Conservation (phyloP, 2,797 vertebrate genomes). For the Philypnodon macrostomus region DNA sequence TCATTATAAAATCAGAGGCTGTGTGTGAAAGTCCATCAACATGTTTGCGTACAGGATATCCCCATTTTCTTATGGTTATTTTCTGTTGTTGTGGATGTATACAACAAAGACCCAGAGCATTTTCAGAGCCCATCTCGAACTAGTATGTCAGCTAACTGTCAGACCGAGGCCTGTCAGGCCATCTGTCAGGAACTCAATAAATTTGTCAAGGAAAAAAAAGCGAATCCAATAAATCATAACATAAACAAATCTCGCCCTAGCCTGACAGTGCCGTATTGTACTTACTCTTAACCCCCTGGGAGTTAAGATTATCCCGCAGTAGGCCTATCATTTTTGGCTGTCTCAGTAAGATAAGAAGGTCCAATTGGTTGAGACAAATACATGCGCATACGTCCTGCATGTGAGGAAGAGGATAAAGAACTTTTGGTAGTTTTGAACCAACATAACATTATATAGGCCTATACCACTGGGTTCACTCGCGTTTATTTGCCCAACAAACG, state of each 20-base stretch:
- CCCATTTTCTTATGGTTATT: background rate
- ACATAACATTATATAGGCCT: too few species aligned
- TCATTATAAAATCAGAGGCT: too few species aligned
- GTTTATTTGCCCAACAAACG: too few species aligned
- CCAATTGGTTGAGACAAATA: slow-evolving; percentile 19
- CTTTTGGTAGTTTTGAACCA: background rate
- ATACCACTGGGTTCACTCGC: too few species aligned
- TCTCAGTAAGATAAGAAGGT: slow-evolving; percentile 36
- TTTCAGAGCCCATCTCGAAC: slow-evolving; percentile 30
- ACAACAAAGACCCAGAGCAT: slow-evolving; percentile 37
- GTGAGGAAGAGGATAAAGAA: slow-evolving; percentile 1
- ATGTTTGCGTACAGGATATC: too few species aligned
- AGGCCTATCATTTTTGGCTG: slow-evolving; percentile 45
- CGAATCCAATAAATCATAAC: slow-evolving; percentile 70
- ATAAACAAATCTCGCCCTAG: slow-evolving; percentile 62
- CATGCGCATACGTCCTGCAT: slow-evolving; percentile 28
- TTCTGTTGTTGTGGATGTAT: background rate
- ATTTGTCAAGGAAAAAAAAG: slow-evolving; percentile 51
- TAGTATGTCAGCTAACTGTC: slow-evolving; percentile 50
- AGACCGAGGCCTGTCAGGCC: slow-evolving; percentile 43
- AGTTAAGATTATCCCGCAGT: slow-evolving; percentile 59
- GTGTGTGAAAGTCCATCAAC: too few species aligned
- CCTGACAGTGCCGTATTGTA: slow-evolving; percentile 65
- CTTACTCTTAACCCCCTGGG: slow-evolving; percentile 53
- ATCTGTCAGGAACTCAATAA: slow-evolving; percentile 64